Conservation (phyloP, 2,797 vertebrate species). For the Pygocentrus nattereri region DNA sequence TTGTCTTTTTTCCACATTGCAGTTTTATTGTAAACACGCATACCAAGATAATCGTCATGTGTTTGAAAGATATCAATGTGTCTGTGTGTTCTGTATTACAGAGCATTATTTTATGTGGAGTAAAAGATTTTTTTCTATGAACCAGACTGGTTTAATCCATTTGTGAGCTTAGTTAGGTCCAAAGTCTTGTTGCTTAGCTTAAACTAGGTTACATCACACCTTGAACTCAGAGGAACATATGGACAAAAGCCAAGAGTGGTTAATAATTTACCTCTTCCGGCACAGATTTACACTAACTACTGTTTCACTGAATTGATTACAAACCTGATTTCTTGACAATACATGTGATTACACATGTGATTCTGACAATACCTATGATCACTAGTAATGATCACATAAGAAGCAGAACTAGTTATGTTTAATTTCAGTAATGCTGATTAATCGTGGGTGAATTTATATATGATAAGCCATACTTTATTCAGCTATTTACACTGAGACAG, state of each 20-base stretch:
- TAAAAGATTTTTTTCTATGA: neutral
- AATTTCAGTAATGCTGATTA: too few species aligned
- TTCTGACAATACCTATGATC: too few species aligned
- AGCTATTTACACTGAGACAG: too few species aligned
- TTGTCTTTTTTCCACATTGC: too few species aligned
- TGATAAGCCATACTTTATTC: too few species aligned
- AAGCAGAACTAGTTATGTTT: too few species aligned
- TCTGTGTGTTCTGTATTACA: neutral
- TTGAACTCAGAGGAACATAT: neutral
- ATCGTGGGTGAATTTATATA: too few species aligned
- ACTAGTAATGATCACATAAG: too few species aligned
- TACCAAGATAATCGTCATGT: neutral
- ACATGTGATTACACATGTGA: neutral
- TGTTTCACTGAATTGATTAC: neutral
- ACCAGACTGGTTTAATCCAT: neutral
- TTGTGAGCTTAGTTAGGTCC: neutral
- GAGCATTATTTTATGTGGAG: neutral
- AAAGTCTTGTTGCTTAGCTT: neutral
- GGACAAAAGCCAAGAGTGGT: neutral
- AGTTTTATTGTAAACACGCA: neutral
- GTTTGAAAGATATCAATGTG: neutral
- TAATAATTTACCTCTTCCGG: constrained; percentile 2
- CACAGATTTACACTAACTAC: neutral
- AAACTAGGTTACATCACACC: neutral
- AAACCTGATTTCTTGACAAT: neutral